Percentiles rank a stretch among this genome's conserved stretches.
Conservation (phyloP, 2,113 vertebrate species). For the Malurus cyaneus region DNA sequence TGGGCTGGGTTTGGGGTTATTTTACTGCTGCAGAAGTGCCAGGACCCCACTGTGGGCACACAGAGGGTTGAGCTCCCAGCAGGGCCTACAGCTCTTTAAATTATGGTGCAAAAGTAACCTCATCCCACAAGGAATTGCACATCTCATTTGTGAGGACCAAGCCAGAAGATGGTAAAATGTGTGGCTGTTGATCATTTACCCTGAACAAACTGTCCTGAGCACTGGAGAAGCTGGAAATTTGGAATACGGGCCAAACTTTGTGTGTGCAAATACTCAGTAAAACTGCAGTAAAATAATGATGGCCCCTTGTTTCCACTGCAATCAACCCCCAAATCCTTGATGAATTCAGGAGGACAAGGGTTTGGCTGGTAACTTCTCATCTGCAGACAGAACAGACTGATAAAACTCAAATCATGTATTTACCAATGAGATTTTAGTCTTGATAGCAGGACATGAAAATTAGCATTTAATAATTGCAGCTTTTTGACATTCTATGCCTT, state of each 20-base stretch:
- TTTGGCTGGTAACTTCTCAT: not conserved
- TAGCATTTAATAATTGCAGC: not conserved
- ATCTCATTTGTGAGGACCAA: not conserved
- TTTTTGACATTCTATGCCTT: not conserved
- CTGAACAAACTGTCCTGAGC: not conserved
- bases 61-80: not conserved
- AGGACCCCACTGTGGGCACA: not conserved
- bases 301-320: not conserved
- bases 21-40: not conserved
- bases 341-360: not conserved
- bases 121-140: not conserved
- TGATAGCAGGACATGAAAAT: not conserved
- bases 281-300: not conserved
- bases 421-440: not conserved
- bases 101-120: not conserved
- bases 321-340: not conserved
- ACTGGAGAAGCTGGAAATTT: not conserved
- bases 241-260: not conserved
- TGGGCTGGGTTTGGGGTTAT: not conserved
- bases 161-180: not conserved
- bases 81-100: not conserved
- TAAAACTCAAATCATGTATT: not conserved
- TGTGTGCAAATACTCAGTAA: not conserved
- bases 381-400: not conserved
- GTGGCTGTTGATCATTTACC: not conserved